A percentile compares a stretch with the other conserved stretches of the same genome.
Conservation (phyloP, 1,140 invertebrate genomes). For the Mya arenaria region DNA sequence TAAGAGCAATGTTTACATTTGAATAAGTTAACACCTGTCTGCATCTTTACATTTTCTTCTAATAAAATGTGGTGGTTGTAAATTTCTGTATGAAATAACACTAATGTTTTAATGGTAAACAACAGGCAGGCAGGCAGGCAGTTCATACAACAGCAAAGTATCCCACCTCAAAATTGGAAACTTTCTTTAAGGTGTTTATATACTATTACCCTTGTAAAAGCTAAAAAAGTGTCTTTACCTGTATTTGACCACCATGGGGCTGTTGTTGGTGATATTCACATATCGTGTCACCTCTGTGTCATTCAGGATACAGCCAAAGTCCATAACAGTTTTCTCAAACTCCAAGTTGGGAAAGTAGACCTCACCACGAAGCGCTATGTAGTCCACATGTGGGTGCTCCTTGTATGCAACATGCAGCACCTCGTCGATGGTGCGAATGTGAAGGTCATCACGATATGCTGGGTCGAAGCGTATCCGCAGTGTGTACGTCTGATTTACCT, state of each 20-base stretch:
- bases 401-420: conserved; percentile 77
- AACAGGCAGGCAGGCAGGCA: background rate
- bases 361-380: conserved; percentile 79
- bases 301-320: conserved; percentile 82
- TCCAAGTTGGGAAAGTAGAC: conserved; percentile 81
- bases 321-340: conserved; percentile 78
- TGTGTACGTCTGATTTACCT: conserved; percentile 68
- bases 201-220: background rate
- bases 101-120: too few relatives aligned
- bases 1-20: too few relatives aligned
- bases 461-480: conserved; percentile 79
- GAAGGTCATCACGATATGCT: conserved; percentile 77
- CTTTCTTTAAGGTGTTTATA: background rate
- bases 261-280: conserved; percentile 81
- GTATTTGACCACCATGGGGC: conserved; percentile 80
- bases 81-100: too few relatives aligned
- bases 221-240: conserved; percentile 53
- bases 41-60: too few relatives aligned
- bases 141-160: background rate
- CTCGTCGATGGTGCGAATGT: conserved; percentile 79
- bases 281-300: conserved; percentile 80
- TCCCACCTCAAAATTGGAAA: background rate
- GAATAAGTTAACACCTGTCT: too few relatives aligned
- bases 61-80: too few relatives aligned
- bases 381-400: conserved; percentile 81